Evolutionary conservation across 2,888 invertebrate genomes (phyloP).

Genomic region (Diadromus collaris): DNA sequence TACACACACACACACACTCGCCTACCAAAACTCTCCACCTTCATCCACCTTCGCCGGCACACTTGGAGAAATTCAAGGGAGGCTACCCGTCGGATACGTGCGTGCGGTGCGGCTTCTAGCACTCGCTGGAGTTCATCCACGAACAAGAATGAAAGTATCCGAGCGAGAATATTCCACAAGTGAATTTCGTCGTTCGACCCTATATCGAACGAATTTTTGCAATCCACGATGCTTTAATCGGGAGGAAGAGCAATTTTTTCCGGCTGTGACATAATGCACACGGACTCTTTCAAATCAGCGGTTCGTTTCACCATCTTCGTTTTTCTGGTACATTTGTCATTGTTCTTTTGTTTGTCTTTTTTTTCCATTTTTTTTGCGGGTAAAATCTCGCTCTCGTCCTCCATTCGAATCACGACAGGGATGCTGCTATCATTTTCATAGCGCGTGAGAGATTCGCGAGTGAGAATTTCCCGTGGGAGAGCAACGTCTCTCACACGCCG

Average conservation of each 20-base stretch:
- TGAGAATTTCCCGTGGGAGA: slow-evolving; percentile 60
- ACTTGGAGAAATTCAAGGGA: slow-evolving; percentile 17
- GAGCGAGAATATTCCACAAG: slow-evolving; percentile 37
- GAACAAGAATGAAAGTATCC: slow-evolving; percentile 36
- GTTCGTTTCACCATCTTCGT: slow-evolving; percentile 26
- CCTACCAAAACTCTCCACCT: background rate
- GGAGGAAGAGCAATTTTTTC: background rate
- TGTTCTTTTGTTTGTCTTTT: too few species aligned
- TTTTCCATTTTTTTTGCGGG: background rate
- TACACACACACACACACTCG: slow-evolving; percentile 25
- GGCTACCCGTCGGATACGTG: background rate
- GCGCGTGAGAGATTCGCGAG: slow-evolving; percentile 43
- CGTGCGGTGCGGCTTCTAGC: background rate
- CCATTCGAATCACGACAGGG: slow-evolving; percentile 53
- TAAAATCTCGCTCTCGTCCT: slow-evolving; percentile 18
- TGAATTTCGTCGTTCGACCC: background rate
- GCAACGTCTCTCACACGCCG: slow-evolving; percentile 12
- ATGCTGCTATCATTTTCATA: slow-evolving; percentile 53
- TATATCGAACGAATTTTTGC: background rate
- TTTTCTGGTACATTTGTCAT: background rate
- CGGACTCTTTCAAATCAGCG: slow-evolving; percentile 15
- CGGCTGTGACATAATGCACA: background rate
- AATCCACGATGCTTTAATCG: background rate
- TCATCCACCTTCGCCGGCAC: background rate
- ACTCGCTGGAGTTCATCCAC: slow-evolving; percentile 14